Conservation (phyloP, 53 echinoderm and acorn worm species). For the Antedon mediterranea region DNA sequence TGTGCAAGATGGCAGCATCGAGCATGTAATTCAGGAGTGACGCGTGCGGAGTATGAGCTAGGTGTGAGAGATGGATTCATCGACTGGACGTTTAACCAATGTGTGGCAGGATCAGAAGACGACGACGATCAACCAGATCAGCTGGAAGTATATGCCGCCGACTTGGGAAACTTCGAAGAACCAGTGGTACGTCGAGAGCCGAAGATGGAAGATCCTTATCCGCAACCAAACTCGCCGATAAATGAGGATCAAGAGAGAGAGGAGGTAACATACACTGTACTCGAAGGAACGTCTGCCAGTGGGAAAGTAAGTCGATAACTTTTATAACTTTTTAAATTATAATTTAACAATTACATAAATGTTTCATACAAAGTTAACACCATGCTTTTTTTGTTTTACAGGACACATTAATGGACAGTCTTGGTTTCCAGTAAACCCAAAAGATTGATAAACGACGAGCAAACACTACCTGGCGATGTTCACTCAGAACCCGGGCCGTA, state of each 20-base stretch:
- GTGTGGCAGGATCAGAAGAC: background rate
- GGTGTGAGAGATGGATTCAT: background rate
- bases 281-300: too few relatives aligned
- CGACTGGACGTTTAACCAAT: background rate
- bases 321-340: too few relatives aligned
- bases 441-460: background rate
- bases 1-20: background rate
- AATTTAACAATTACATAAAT: too few relatives aligned
- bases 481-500: background rate
- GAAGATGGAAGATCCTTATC: too few relatives aligned
- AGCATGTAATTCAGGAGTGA: background rate
- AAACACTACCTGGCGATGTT: background rate
- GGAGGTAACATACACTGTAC: too few relatives aligned
- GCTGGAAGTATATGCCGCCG: background rate
- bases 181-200: too few relatives aligned
- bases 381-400: background rate
- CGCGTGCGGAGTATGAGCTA: background rate
- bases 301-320: too few relatives aligned
- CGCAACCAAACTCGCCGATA: too few relatives aligned
- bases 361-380: too few relatives aligned
- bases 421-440: background rate
- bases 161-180: too few relatives aligned
- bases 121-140: background rate
- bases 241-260: too few relatives aligned
- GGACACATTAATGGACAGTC: background rate